These are phyloP conservation scores for Telmatochromis brachygnathus DNA, from an alignment of 2,113 vertebrate genomes.

Conservation along the genomic window DNA sequence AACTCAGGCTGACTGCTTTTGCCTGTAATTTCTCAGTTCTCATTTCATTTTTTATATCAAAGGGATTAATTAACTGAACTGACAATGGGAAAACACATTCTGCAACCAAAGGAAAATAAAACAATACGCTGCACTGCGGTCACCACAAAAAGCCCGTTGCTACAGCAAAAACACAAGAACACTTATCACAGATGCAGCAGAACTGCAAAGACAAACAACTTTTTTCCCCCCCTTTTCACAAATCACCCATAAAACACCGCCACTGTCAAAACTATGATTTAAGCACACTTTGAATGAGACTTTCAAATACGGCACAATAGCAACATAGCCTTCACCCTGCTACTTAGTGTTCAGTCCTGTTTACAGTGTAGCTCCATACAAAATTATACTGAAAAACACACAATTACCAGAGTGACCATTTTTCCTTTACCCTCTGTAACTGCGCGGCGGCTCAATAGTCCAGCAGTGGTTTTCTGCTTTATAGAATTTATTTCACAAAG, in stretches of 20 bases:
- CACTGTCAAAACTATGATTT: not conserved
- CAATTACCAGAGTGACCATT: not conserved
- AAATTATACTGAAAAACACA: not conserved
- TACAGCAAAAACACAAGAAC: slow-evolving; percentile 11
- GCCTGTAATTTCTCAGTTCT: not conserved
- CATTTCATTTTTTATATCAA: not conserved
- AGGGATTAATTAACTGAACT: slow-evolving; percentile 1
- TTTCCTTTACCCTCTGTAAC: not conserved
- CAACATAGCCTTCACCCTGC: not conserved
- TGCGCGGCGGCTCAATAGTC: not conserved
- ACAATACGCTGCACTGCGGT: slow-evolving; percentile 19
- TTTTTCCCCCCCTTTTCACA: not conserved
- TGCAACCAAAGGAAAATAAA: slow-evolving; percentile 5
- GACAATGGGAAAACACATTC: not conserved
- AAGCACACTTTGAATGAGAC: not conserved
- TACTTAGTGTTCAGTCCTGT: not conserved
- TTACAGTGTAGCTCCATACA: not conserved
- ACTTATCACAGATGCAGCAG: slow-evolving; percentile 10
- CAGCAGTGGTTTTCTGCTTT: not conserved
- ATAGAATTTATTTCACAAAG: not conserved
- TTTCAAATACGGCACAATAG: not conserved
- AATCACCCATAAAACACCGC: not conserved
- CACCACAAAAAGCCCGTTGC: not conserved
- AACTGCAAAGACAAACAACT: not conserved
- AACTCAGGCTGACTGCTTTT: not conserved